phyloP scores from a whole-genome alignment of 2,888 invertebrate species.

The Plebejus argus region DNA sequence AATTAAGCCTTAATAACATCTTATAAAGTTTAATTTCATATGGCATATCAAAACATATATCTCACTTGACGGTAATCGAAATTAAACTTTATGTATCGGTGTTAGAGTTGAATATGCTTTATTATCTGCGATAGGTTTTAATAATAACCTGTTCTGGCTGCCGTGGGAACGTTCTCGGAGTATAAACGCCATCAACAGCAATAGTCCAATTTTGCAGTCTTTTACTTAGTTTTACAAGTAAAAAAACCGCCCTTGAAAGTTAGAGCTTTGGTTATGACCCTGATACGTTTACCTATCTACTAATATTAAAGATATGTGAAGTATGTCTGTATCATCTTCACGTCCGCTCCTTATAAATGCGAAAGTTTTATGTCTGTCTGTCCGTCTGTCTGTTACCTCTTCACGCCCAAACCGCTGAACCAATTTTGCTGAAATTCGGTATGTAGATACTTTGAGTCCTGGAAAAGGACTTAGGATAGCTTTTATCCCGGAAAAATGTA shows the following conservation, averaged over 20 bases:
- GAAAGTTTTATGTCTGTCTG: too few relatives aligned
- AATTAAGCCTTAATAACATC: conserved; percentile 38
- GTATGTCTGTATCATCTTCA: not conserved
- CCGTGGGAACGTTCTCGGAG: conserved; percentile 79
- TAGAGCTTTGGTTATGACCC: not conserved
- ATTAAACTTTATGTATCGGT: conserved; percentile 48
- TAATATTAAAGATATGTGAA: not conserved
- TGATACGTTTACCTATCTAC: conserved; percentile 1
- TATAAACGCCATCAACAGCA: conserved; percentile 78
- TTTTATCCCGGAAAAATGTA: too few relatives aligned
- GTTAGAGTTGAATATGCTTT: conserved; percentile 54
- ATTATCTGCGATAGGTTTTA: conserved; percentile 65
- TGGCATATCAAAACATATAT: conserved; percentile 34
- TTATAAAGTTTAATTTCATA: conserved; percentile 33
- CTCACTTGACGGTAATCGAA: conserved; percentile 42
- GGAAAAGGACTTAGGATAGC: too few relatives aligned
- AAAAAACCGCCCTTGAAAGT: not conserved
- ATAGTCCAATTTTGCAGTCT: conserved; percentile 78
- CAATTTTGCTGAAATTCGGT: too few relatives aligned
- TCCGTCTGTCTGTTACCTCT: too few relatives aligned
- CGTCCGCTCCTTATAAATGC: too few relatives aligned
- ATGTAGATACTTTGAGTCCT: too few relatives aligned
- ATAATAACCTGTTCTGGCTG: conserved; percentile 78
- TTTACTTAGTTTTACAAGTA: conserved; percentile 65
- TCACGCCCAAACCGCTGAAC: too few relatives aligned